Conservation (phyloP, 2,113 vertebrate genomes). For the Spheniscus mendiculus region DNA sequence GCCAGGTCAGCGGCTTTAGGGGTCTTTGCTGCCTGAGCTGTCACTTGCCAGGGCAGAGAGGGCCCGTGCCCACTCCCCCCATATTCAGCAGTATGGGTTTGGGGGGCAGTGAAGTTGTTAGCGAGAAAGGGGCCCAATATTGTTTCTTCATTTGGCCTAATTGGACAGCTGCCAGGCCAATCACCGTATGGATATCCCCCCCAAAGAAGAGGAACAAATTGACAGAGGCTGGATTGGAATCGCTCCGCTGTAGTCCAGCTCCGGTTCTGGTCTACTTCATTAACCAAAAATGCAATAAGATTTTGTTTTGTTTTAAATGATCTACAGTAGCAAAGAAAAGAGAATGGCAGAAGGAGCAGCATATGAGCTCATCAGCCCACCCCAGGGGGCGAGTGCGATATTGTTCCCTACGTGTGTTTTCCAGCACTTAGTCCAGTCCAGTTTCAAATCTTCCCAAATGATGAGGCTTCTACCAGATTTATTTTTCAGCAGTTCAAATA, state of each 20-base stretch:
- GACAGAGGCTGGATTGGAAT: neutral
- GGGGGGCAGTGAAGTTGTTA: neutral
- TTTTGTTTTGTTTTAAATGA: neutral
- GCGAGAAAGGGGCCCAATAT: neutral
- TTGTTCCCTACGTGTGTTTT: neutral
- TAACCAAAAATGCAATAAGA: neutral
- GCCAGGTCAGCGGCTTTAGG: neutral
- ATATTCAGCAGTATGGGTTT: accelerated
- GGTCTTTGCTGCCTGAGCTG: neutral
- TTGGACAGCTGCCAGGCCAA: neutral
- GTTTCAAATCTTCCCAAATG: neutral
- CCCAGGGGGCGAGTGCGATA: neutral
- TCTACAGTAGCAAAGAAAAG: neutral
- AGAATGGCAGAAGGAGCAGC: neutral
- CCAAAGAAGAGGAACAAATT: neutral
- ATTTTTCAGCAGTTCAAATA: neutral
- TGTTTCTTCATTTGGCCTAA: neutral
- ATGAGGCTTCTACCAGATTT: neutral
- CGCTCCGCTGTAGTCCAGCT: neutral
- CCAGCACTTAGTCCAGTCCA: neutral
- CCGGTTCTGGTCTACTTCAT: neutral
- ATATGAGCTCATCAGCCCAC: neutral
- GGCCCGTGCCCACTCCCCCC: neutral
- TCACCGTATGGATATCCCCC: accelerated
- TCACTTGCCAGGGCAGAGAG: neutral